Base-by-base conservation (phyloP, 2,888 invertebrate species). In the Drosophila formosana region DNA sequence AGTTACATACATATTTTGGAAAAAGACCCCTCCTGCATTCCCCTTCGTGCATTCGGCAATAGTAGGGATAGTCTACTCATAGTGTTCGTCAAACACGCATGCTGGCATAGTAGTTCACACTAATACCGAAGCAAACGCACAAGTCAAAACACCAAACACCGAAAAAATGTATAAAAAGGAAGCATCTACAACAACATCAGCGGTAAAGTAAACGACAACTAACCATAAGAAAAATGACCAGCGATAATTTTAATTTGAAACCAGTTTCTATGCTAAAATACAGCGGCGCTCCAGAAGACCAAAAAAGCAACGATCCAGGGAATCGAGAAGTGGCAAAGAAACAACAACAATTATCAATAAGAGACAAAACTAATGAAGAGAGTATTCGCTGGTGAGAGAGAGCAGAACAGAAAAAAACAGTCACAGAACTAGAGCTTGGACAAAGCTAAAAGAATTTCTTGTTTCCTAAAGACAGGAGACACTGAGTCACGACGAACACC, bases 221-320 rank as follows among this genome's bases (percentile, higher is more conserved):
- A 89, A 77, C 74, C 84, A 86, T 80, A 89, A 84, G 82, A 89
- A 84, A 90, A 90, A 90, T 90, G 89, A 90, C 90, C 90, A 88
- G 80, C 89, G 91, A 91, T 90, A 89, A 90, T 91, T 91, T 91
- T 91, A 90, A 91, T 90, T 91, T 89, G 85, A 90, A 90, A 90
- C 90, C 91, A 80, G 90, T 90, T 90, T 88, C 80, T 82, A 85
- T 89, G 88, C 85, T 89, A 87, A 80, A 89, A 89, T 87, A 77
- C 74, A 78, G 83, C 75, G 66, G 67, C 78, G 65, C 66, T 69
- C 72, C 58, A 68, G 53, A 75, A 78, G 72, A 66, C 64, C 55
- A 37, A 60, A 75, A 75, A 64, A 78, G 47, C 69, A 56, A 57
- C 66, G 57, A 69, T 60, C 58, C 67, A 71, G 60, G 66, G 41